Percentiles rank a stretch among this genome's conserved stretches.
phyloP scores from a whole-genome alignment of 2,113 vertebrate genomes.

The Gnathonemus echidnorhynchus region DNA sequence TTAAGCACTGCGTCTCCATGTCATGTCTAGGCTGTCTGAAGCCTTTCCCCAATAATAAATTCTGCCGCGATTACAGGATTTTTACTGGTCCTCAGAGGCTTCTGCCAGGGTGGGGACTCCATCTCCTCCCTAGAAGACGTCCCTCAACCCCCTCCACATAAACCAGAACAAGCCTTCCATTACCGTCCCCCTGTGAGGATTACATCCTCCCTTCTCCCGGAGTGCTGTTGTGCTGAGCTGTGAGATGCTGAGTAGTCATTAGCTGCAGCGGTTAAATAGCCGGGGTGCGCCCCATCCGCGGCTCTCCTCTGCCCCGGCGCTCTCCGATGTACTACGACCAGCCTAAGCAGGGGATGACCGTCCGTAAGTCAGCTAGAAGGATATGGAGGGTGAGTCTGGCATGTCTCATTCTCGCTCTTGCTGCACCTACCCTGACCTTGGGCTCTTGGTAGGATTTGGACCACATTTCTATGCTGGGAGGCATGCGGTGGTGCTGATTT shows the following conservation, averaged over 20 bases:
- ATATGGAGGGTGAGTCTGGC: conserved; percentile 79
- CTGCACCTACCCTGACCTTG: not conserved
- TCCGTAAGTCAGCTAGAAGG: conserved; percentile 71
- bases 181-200: not conserved
- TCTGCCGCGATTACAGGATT: not conserved
- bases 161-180: not conserved
- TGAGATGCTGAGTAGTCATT: conserved; percentile 53
- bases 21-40: not conserved
- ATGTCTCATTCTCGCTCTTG: not conserved
- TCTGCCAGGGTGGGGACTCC: not conserved
- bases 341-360: conserved; percentile 49
- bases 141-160: not conserved
- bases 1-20: not conserved
- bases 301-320: conserved; percentile 27
- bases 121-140: not conserved
- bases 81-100: not conserved
- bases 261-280: conserved; percentile 56
- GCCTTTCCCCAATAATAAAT: not conserved
- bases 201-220: conserved; percentile 3
- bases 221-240: conserved; percentile 52
- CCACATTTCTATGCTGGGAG: not conserved
- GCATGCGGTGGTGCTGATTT: not conserved
- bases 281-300: conserved; percentile 50
- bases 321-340: conserved; percentile 52
- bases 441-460: not conserved